Evolutionary conservation across 1,140 invertebrate genomes (phyloP).

Genomic region (Brachionus rotundiformis): DNA sequence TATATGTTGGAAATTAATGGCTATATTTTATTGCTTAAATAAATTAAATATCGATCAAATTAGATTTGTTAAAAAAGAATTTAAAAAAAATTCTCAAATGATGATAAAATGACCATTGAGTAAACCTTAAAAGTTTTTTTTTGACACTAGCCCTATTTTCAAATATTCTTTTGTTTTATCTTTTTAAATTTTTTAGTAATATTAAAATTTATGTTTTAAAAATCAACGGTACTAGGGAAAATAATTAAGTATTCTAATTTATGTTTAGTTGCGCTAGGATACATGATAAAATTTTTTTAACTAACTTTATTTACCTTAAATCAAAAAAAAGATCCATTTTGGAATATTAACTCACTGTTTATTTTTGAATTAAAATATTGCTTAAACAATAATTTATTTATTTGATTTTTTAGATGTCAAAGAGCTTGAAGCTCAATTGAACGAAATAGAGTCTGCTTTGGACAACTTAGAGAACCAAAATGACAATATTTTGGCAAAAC

Average conservation of each 20-base stretch:
- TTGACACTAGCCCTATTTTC: background rate
- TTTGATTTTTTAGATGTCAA: conserved; percentile 17
- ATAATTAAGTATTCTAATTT: background rate
- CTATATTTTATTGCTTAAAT: no score
- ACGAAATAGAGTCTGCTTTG: conserved; percentile 48
- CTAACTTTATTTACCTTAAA: background rate
- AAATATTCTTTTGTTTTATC: background rate
- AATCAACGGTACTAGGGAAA: background rate
- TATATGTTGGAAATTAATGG: background rate
- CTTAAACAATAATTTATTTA: background rate
- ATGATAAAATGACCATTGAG: background rate
- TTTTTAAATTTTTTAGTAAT: background rate
- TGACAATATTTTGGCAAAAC: conserved; percentile 9
- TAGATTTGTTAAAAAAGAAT: no score
- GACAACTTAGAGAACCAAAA: conserved; percentile 48
- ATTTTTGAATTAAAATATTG: background rate
- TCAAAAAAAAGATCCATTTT: background rate
- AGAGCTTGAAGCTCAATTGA: conserved; percentile 39
- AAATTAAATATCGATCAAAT: background rate
- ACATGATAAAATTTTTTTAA: background rate
- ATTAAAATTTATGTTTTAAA: background rate
- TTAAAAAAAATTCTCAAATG: background rate
- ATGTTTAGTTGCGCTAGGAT: background rate
- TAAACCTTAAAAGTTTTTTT: background rate
- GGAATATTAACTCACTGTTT: background rate